Conservation (phyloP, 2,113 vertebrate species). For the Geothlypis trichas region DNA sequence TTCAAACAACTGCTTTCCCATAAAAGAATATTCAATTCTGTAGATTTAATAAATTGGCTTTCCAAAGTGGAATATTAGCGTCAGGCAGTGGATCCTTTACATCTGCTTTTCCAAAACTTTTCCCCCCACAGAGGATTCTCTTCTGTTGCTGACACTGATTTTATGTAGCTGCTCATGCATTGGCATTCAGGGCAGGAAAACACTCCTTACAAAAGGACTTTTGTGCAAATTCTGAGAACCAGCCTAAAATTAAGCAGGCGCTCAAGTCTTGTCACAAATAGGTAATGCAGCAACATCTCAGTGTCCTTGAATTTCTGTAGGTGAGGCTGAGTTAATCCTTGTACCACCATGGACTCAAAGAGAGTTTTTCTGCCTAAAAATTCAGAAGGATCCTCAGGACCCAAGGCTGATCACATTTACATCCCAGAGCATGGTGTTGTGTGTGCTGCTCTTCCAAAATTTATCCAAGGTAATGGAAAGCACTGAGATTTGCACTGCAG, state of each 20-base stretch:
- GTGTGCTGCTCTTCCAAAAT: neutral
- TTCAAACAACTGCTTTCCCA: constrained; percentile 66
- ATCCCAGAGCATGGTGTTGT: neutral
- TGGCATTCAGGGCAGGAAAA: neutral
- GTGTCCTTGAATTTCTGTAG: neutral
- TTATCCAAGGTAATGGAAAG: neutral
- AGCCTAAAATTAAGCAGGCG: neutral
- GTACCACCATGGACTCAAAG: neutral
- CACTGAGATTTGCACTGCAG: neutral
- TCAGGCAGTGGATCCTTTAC: neutral
- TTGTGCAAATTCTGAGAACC: neutral
- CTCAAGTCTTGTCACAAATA: neutral
- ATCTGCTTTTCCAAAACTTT: neutral
- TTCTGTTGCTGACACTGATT: neutral
- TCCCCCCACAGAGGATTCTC: neutral
- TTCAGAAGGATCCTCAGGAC: neutral
- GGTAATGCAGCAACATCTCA: neutral
- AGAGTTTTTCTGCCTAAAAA: neutral
- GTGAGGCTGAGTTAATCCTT: neutral
- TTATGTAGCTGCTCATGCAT: neutral
- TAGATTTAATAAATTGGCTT: constrained; percentile 58
- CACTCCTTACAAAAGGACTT: neutral
- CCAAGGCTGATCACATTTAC: neutral
- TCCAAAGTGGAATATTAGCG: constrained; percentile 17
- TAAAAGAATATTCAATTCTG: constrained; percentile 49